phyloP scores from a whole-genome alignment of 2,888 invertebrate genomes.

The Fabriciana adippe region DNA sequence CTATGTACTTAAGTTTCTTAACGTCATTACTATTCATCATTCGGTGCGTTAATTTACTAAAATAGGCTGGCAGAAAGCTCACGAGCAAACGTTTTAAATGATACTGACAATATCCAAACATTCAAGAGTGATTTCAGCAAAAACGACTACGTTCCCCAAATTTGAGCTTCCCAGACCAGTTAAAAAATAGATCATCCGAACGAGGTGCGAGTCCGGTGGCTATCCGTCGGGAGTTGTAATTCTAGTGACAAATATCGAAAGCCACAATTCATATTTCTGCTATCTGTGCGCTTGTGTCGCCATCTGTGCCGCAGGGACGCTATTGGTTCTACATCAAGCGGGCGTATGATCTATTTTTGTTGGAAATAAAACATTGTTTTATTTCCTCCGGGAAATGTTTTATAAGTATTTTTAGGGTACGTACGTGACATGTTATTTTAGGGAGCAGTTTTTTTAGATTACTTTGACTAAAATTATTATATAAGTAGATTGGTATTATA shows the following conservation, averaged over 20 bases:
- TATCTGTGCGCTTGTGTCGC: conserved; percentile 78
- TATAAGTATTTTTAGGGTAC: conserved; percentile 74
- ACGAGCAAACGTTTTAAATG: neutral
- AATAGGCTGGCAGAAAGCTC: too few relatives aligned
- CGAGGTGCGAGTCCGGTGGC: conserved; percentile 73
- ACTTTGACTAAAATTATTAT: conserved; percentile 17
- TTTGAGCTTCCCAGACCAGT: conserved; percentile 46
- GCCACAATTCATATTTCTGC: conserved; percentile 81
- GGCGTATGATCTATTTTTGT: conserved; percentile 80
- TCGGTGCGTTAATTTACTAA: too few relatives aligned
- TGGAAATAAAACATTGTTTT: conserved; percentile 77
- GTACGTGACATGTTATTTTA: conserved; percentile 69
- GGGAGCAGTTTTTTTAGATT: conserved; percentile 25
- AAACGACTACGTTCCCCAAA: conserved; percentile 20
- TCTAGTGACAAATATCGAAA: conserved; percentile 83
- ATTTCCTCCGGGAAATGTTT: conserved; percentile 76
- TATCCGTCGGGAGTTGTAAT: conserved; percentile 77
- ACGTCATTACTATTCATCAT: too few relatives aligned
- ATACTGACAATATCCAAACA: conserved; percentile 10
- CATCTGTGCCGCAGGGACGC: conserved; percentile 79
- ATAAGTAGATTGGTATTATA: neutral
- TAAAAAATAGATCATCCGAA: conserved; percentile 73
- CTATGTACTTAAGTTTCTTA: too few relatives aligned
- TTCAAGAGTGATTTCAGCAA: conserved; percentile 6
- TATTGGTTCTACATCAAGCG: conserved; percentile 81